These are phyloP conservation scores for Pocillopora meandrina DNA, from an alignment of 92 coral and sea anemone species.

Conservation along the genomic window DNA sequence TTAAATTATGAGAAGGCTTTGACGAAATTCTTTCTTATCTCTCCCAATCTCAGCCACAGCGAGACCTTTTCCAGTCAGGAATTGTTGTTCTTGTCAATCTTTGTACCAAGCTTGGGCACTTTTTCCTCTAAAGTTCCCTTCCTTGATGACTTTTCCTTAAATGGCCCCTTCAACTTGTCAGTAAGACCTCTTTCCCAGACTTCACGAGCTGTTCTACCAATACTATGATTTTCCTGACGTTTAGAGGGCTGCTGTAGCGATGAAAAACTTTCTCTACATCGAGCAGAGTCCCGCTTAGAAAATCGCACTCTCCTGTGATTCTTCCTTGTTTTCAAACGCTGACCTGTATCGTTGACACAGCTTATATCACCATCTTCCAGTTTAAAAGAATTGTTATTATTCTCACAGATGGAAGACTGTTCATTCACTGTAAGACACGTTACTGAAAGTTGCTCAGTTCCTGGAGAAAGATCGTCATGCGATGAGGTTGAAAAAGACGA, in stretches of 20 bases:
- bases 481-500: neutral
- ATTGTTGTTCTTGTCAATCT: slow-evolving; percentile 21
- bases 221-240: neutral
- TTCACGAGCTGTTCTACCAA: neutral
- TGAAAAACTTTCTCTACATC: neutral
- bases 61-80: neutral
- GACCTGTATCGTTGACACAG: neutral
- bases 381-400: neutral
- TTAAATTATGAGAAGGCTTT: too few relatives aligned
- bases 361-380: neutral
- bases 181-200: slow-evolving; percentile 7
- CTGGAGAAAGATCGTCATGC: neutral
- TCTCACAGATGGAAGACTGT: neutral
- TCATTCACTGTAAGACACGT: neutral
- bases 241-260: neutral
- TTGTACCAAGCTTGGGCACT: neutral
- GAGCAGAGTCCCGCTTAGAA: neutral
- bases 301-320: slow-evolving; percentile 1
- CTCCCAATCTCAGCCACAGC: neutral
- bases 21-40: too few relatives aligned
- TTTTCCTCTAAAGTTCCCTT: neutral
- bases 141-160: neutral
- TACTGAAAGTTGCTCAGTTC: neutral
- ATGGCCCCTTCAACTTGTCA: neutral
- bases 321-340: neutral